These are phyloP conservation scores for Tetragnatha versicolor DNA, from an alignment of 1,140 invertebrate species.

Conservation along the genomic window DNA sequence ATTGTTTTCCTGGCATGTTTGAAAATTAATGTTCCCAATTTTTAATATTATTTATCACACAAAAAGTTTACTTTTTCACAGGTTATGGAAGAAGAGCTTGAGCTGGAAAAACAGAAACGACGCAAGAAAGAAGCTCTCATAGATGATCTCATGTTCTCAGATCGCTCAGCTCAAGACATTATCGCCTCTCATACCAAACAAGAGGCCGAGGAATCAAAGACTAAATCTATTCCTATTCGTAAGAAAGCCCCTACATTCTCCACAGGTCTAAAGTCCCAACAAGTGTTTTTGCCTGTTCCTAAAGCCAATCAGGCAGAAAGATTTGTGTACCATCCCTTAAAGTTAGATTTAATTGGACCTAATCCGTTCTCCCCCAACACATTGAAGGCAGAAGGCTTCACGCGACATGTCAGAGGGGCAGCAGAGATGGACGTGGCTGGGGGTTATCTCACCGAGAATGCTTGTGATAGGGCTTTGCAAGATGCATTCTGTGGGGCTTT, in stretches of 20 bases:
- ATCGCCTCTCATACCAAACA: constrained; percentile 80
- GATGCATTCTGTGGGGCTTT: constrained; percentile 88
- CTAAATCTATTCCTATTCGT: constrained; percentile 22
- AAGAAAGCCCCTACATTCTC: constrained; percentile 60
- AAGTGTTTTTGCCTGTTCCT: constrained; percentile 68
- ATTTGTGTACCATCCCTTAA: constrained; percentile 73
- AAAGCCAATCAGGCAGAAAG: constrained; percentile 77
- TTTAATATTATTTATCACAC: too few species aligned
- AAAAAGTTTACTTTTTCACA: too few species aligned
- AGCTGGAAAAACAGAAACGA: constrained; percentile 83
- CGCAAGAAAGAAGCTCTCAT: constrained; percentile 88
- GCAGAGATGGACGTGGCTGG: constrained; percentile 81
- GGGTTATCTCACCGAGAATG: constrained; percentile 82
- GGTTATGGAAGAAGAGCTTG: constrained; percentile 72
- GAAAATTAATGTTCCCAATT: too few species aligned
- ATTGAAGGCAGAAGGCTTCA: constrained; percentile 75
- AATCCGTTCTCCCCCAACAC: constrained; percentile 72
- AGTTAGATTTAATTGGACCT: constrained; percentile 74
- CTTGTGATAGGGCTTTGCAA: constrained; percentile 86
- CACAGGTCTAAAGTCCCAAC: constrained; percentile 62
- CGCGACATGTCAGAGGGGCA: constrained; percentile 77
- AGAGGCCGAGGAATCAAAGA: constrained; percentile 70
- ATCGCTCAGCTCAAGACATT: constrained; percentile 84
- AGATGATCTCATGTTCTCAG: constrained; percentile 92
- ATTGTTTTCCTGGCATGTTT: too few species aligned